Evolutionary conservation across 2,888 invertebrate species (phyloP), one percentile per base, ranked within the genome.

Genomic region (Leptura quadrifasciata): DNA sequence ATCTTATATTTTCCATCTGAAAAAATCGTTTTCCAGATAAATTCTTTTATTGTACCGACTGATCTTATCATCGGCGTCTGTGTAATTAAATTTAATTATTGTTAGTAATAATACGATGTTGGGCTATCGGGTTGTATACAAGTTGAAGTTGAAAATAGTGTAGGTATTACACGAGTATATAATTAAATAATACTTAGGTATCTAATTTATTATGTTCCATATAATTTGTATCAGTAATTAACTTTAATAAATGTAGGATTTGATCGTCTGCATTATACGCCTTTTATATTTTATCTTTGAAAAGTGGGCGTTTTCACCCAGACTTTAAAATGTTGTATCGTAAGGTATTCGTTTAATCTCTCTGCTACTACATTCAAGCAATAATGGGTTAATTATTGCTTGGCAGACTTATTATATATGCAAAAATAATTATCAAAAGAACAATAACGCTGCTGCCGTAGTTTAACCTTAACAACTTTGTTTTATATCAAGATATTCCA

Each of bases 101-200:
- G 78, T 78, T 77, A 80, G 82, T 83, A 85, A 84, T 84, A 54
- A 52, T 65, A 80, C 83, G 82, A 85, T 82, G 85, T 80, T 80
- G 82, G 84, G 82, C 84, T 85, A 83, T 81, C 84, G 82, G 79
- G 78, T 80, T 81, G 18, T 72, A 57, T 75, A 74, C 75, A 65
- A 64, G 68, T 74, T 21, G 58, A 31, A 70, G 24, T 21, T 52
- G 71, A 74, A 75, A 77, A 79, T 54, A 52, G 57, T 24, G 18
- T 71, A 24, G 17, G 17, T 20, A 18, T 21, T 47, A 52, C 17
- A 12, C 61, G 39, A 80, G 83, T 84, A 84, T 88, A 84, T 88
- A 89, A 88, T 88, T 88, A 88, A 88, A 88, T 87, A 87, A 86
- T 88, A 88, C 86, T 89, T 88, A 88, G 83, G 86, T 87, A 87